phyloP scores from a whole-genome alignment of 2,888 invertebrate genomes.

The Agonopterix alstromeriana region DNA sequence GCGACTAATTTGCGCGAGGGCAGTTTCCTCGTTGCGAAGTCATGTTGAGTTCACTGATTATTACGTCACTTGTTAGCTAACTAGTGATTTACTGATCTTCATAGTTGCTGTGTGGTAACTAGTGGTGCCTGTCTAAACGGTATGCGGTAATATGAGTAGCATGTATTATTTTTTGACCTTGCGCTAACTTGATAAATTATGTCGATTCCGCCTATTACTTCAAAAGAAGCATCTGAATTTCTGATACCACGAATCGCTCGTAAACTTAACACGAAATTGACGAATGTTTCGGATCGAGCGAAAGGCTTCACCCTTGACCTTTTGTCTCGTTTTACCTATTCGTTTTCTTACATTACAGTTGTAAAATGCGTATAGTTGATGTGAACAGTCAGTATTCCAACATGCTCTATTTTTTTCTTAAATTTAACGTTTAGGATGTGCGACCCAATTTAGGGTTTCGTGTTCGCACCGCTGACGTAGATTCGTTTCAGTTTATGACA shows the following conservation, averaged over 20 bases:
- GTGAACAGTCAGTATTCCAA: background rate
- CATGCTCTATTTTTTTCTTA: background rate
- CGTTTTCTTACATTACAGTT: too few relatives aligned
- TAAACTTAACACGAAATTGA: too few relatives aligned
- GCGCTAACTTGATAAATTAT: background rate
- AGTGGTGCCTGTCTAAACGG: constrained; percentile 7
- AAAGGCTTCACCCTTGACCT: too few relatives aligned
- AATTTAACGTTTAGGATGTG: background rate
- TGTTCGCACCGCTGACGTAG: constrained; percentile 34
- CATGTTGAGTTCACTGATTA: constrained; percentile 11
- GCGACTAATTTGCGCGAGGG: constrained; percentile 23
- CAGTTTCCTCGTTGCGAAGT: constrained; percentile 18
- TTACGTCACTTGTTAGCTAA: constrained; percentile 20
- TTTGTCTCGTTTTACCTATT: too few relatives aligned
- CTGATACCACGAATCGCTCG: too few relatives aligned
- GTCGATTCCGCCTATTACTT: too few relatives aligned
- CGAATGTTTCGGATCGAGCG: too few relatives aligned
- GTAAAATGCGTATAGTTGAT: too few relatives aligned
- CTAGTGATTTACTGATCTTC: background rate
- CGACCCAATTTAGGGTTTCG: constrained; percentile 47
- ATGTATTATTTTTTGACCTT: constrained; percentile 2
- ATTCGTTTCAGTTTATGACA: constrained; percentile 44
- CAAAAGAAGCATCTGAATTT: too few relatives aligned
- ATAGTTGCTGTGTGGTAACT: constrained; percentile 3
- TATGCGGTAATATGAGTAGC: background rate